phyloP scores from a whole-genome alignment of 1,140 invertebrate genomes.

The Diachasma alloeum region DNA sequence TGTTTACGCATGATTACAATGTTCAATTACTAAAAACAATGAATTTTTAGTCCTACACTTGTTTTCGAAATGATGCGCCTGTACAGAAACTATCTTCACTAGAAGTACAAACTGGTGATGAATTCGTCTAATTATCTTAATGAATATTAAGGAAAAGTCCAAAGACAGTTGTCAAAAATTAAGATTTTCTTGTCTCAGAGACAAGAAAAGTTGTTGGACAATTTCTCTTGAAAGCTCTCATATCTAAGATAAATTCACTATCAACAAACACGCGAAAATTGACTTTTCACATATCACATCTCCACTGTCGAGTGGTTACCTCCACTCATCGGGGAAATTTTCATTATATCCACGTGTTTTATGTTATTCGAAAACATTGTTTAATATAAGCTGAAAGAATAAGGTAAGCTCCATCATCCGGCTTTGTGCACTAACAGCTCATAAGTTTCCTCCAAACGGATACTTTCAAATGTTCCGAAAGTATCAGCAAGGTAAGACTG shows the following conservation, averaged over 20 bases:
- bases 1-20: too few species aligned
- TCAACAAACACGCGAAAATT: not conserved
- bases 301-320: not conserved
- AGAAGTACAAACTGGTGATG: too few species aligned
- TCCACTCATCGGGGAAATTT: not conserved
- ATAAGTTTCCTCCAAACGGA: slow-evolving; percentile 14
- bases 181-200: too few species aligned
- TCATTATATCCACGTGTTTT: not conserved
- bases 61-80: not conserved
- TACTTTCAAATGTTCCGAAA: not conserved
- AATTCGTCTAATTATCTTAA: too few species aligned
- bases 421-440: slow-evolving; percentile 13
- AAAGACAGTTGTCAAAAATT: too few species aligned
- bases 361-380: not conserved
- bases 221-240: too few species aligned
- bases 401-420: slow-evolving; percentile 6
- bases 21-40: too few species aligned
- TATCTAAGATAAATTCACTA: too few species aligned
- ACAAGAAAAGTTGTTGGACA: too few species aligned
- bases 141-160: too few species aligned
- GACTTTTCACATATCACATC: not conserved
- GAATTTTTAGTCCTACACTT: too few species aligned
- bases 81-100: too few species aligned
- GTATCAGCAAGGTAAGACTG: slow-evolving; percentile 25
- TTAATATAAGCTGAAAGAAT: not conserved